These are phyloP conservation scores for Tamandua tetradactyla DNA, from an alignment of 2,797 vertebrate genomes.

Conservation along the genomic window DNA sequence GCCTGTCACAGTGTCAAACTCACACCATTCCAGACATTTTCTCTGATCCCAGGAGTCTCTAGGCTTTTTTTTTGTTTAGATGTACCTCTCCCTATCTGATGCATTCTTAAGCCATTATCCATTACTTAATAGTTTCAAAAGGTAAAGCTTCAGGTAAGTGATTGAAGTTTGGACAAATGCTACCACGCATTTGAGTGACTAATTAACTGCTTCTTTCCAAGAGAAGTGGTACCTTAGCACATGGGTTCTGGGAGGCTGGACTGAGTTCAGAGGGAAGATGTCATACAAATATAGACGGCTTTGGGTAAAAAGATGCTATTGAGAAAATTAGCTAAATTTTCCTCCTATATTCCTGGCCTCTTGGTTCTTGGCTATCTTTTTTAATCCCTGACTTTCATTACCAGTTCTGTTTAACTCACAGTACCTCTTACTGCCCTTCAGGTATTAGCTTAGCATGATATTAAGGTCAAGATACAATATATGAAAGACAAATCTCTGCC, in stretches of 20 bases:
- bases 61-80: background rate
- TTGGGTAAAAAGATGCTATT: background rate
- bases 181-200: background rate
- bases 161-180: background rate
- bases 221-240: background rate
- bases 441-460: background rate
- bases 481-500: background rate
- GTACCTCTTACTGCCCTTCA: background rate
- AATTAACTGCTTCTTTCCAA: background rate
- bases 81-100: background rate
- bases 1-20: background rate
- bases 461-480: background rate
- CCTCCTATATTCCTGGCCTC: background rate
- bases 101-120: background rate
- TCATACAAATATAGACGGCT: background rate
- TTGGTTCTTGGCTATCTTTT: background rate
- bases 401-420: background rate
- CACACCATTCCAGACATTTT: background rate
- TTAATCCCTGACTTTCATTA: background rate
- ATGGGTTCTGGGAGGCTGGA: background rate
- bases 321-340: background rate
- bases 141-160: background rate
- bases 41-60: background rate
- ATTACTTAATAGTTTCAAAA: background rate
- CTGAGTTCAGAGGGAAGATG: background rate